Base-by-base conservation (phyloP, 2,113 vertebrate species). In the Mus pahari region DNA sequence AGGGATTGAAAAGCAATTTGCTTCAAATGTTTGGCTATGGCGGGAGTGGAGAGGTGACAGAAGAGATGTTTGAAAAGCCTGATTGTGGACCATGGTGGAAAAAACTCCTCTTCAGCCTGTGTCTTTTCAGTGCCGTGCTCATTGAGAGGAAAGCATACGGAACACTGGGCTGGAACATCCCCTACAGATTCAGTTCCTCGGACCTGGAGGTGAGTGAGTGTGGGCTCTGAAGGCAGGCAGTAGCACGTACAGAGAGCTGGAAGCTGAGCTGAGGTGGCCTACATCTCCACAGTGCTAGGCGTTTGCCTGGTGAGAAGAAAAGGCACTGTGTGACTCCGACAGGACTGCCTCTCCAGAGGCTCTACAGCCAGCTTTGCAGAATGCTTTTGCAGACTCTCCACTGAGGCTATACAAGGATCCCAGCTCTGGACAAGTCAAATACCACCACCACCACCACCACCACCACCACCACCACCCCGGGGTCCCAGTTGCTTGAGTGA, bases 71-170 rank as follows among this genome's bases (percentile, higher is more conserved):
- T 90, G 96, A 97, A 39, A 98, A 96, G 3, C 3, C 89, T 0
- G 55, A 95, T 12, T 96, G 91, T 36, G 96, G 98, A 36, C 96
- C 92, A 0, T 96, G 92, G 82, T 98, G 98, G 98, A 98, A 98
- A 94, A 98, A 92, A 45, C 84, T 98, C 24, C 20, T 98, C 1
- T 98, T 98, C 91, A 98, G 96, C 75, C 89, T 98, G 0, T 98
- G 98, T 64, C 96, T 98, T 66, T 98, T 98, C 86, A 97, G 98
- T 10, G 98, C 98, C 50, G 95, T 98, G 31, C 75, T 98, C 87
- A 98, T 98, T 53, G 98, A 98, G 68, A 98, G 98, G 73, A 98
- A 95, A 79, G 97, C 93, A 36, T 98, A 98, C 4, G 98, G 98
- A 7, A 92, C 96, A 10, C 90, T 98, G 77, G 98, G 98, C 77